Base-by-base conservation (phyloP, 1,140 invertebrate species). In the Euura lappo region DNA sequence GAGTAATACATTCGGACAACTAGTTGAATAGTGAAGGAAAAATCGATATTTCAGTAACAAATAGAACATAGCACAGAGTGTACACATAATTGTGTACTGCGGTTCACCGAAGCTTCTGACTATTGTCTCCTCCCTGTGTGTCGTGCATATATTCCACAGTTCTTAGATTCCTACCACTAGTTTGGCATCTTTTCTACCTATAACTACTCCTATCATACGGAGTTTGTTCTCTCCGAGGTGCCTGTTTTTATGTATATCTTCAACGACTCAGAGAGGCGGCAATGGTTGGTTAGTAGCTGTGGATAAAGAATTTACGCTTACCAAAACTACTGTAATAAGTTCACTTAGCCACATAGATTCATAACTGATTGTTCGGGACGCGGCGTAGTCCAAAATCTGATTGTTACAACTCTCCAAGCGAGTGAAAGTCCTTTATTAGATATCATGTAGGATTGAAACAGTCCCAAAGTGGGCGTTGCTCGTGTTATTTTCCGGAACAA, bases 321-420 rank as follows among this genome's bases (percentile, higher is more conserved):
- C 70, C 71, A 70, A 71, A 78, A 75, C 45, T 75, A 47, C 76
- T 74, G 71, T 68, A 66, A 80, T 75, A 43, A 64, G 71, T 72
- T 77, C 46, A 75, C 69, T 75, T 74, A 74, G 68, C 72, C 70
- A 70, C 70, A 44, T 79, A 69, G 45, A 72, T 78, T 28, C 76
- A 71, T 73, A 71, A 66, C 71, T 74, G 11, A 6, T 60, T 3
- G 6, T 28, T 28, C 11, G 13, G 51, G 51, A 60, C 13, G 6
- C 13, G 8, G 6, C 51, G 6, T 3, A 60, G 51, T 4, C 51
- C 51, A 8, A 8, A 60, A 60, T 73, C 71, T 71, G 73, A 68
- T 68, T 68, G 13, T 44, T 68, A 42, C 66, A 68, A 68, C 66
- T 42, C 44, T 28, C 2, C 13, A 64, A 68, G 76, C 45, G 70